A percentile compares a stretch with the other conserved stretches of the same genome.
These are phyloP conservation scores for Lytechinus pictus DNA, from an alignment of 35 echinoderm and acorn worm genomes.

Conservation along the genomic window DNA sequence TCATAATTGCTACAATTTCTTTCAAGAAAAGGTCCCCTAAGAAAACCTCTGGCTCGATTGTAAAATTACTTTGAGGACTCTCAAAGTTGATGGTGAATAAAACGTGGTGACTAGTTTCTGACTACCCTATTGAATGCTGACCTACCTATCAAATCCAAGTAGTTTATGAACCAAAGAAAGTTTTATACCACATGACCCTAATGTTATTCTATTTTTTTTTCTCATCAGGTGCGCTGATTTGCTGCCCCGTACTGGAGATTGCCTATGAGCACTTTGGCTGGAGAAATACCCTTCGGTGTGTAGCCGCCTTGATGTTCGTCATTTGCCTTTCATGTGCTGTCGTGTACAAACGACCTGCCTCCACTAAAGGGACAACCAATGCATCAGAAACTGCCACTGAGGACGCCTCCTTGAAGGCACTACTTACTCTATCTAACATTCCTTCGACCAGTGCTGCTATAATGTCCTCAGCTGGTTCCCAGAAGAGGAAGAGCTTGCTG, in stretches of 20 bases:
- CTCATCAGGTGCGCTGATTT: background rate
- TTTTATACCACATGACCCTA: no score
- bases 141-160: no score
- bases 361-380: background rate
- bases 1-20: no score
- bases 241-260: background rate
- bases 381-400: background rate
- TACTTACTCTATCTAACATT: background rate
- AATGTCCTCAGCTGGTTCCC: background rate
- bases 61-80: no score
- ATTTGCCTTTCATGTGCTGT: background rate
- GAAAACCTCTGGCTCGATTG: no score
- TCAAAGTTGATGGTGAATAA: no score
- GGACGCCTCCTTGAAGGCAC: background rate
- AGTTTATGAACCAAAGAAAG: no score
- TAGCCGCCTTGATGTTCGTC: background rate
- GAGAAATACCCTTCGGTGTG: background rate
- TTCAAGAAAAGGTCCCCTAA: no score
- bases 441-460: background rate
- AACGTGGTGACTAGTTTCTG: no score
- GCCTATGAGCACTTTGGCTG: slow-evolving; percentile 30
- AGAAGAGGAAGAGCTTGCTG: background rate
- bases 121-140: no score
- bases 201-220: background rate
- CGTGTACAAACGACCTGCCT: background rate